A percentile compares a stretch with the other conserved stretches of the same genome.
These are phyloP conservation scores for Agriopis marginaria DNA, from an alignment of 2,888 invertebrate species.

Conservation along the genomic window DNA sequence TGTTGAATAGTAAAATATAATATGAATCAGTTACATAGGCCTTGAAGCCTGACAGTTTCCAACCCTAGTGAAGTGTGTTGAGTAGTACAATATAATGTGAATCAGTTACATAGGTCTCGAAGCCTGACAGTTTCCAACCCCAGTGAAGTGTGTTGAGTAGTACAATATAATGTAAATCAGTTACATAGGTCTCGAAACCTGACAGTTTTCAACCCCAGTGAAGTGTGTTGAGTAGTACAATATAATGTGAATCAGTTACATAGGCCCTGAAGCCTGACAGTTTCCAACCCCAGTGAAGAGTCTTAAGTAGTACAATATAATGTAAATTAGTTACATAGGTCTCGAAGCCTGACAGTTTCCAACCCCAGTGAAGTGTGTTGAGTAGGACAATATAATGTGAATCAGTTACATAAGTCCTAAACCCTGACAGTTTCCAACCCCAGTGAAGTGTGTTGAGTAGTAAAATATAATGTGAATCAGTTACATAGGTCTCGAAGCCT, in stretches of 20 bases:
- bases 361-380: no score
- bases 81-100: neutral
- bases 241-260: conserved; percentile 55
- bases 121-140: conserved; percentile 43
- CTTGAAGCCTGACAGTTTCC: conserved; percentile 58
- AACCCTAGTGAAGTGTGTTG: no score
- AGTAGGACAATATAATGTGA: neutral
- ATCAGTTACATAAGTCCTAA: conserved; percentile 71
- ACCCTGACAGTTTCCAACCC: conserved; percentile 42
- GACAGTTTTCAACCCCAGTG: no score
- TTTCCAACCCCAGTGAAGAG: no score
- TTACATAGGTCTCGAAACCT: conserved; percentile 75
- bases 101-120: conserved; percentile 71
- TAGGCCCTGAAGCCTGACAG: conserved; percentile 66
- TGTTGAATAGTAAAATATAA: neutral
- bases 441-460: neutral
- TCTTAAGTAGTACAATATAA: neutral
- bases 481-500: conserved; percentile 75
- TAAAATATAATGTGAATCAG: conserved; percentile 1
- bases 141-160: neutral
- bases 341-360: conserved; percentile 58
- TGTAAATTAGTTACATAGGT: conserved; percentile 64
- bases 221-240: neutral
- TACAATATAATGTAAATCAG: conserved; percentile 1
- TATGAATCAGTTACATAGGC: conserved; percentile 64